Conservation (phyloP, 1,140 invertebrate genomes). For the Temnothorax longispinosus region DNA sequence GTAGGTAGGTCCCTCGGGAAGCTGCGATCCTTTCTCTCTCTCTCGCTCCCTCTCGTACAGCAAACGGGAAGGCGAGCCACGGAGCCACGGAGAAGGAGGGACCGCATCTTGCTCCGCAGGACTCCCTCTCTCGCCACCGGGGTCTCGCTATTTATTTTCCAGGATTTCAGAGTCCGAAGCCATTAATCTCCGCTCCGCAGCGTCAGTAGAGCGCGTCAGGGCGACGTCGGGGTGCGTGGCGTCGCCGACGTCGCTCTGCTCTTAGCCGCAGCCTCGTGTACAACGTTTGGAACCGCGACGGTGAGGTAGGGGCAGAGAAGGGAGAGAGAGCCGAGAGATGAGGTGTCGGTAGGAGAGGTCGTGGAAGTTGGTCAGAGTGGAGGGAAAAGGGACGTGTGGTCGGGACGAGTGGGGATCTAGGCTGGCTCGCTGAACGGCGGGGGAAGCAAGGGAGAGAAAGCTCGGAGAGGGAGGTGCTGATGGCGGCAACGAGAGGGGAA, state of each 20-base stretch:
- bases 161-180: conserved; percentile 85
- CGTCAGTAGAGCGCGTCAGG: conserved; percentile 84
- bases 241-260: conserved; percentile 80
- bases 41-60: conserved; percentile 19
- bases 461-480: conserved; percentile 65
- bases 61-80: conserved; percentile 38
- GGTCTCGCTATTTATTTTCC: conserved; percentile 85
- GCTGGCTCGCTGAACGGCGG: conserved; percentile 44
- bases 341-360: conserved; percentile 60
- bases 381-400: conserved; percentile 59
- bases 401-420: conserved; percentile 52
- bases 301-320: conserved; percentile 31
- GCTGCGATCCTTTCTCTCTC: conserved; percentile 52
- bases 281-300: conserved; percentile 54
- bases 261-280: conserved; percentile 77
- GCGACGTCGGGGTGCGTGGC: conserved; percentile 83
- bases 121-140: conserved; percentile 78
- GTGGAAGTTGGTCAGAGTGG: conserved; percentile 56
- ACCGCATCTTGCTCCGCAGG: conserved; percentile 73
- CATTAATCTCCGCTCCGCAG: conserved; percentile 84
- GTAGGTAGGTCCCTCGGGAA: conserved; percentile 76
- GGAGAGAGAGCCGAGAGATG: conserved; percentile 50
- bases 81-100: conserved; percentile 44
- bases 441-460: conserved; percentile 55
- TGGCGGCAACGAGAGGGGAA: conserved; percentile 65